Evolutionary conservation across 2,797 vertebrate genomes (phyloP), one percentile per base, ranked within the genome.

Genomic region (Aulostomus chinensis): DNA sequence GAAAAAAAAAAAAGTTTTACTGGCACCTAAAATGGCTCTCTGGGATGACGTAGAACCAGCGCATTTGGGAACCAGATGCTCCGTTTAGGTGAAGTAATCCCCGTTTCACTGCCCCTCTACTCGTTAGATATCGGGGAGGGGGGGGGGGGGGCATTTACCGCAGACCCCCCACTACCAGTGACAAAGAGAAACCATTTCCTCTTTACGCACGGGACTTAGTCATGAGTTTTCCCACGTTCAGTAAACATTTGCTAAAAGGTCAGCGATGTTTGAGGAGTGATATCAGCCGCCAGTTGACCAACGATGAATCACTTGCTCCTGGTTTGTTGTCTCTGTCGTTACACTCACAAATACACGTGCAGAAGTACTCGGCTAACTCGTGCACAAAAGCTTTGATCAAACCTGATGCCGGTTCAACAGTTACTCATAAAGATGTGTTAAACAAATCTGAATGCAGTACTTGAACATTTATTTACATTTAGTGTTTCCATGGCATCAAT

Each of bases 11-110:
- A 37, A 18, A 29, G 43, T 59, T 67, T 73, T 70, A 73, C 68
- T 31, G 58, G 61, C 58, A 52, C 37, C 33, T 22, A 51, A 72
- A 62, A 60, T 7, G 42, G 32, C 61, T 20, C 47, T 61, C 14
- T 11, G 34, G 35, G 54, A 45, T 58, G 55, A 53, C 10, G n/a
- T 29, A 2, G 48, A 17, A 42, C 12, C 4, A 53, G 54, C 48
- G 48, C 40, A 49, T 73, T 70, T 62, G 63, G 60, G 46, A 28
- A 35, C 53, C 57, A 78, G 71, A 73, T 73, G 65, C 41, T 39
- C 55, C 31, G 16, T 50, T 58, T 41, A 40, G 20, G 46, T 24
- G 10, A 52, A 54, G 9, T 41, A 5, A 26, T 26, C 5, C 11
- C 7, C 10, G 26, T 10, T 31, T 31, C 6, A 7, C 20, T 21